A percentile compares a stretch with the other conserved stretches of the same genome.
phyloP scores from a whole-genome alignment of 2,113 vertebrate species.

The Uria aalge region DNA sequence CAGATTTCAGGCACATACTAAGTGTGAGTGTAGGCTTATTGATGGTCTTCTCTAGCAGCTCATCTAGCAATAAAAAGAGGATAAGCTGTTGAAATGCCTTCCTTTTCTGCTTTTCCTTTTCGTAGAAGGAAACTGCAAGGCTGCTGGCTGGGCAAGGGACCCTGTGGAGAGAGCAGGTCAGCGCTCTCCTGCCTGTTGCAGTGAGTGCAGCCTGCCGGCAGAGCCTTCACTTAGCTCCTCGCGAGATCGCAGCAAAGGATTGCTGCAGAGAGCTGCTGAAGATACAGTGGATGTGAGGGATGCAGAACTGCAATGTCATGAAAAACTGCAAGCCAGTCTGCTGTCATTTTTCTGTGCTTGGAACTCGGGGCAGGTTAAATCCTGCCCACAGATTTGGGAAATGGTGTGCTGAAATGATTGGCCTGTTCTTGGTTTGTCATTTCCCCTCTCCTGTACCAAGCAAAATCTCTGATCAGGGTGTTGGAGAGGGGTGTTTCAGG shows the following conservation, averaged over 20 bases:
- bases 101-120: neutral
- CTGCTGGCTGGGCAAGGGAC: neutral
- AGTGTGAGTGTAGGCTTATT: neutral
- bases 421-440: neutral
- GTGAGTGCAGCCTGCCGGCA: fast-evolving
- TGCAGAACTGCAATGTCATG: neutral
- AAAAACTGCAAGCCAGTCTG: neutral
- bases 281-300: neutral
- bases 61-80: neutral
- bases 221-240: neutral
- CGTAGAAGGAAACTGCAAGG: neutral
- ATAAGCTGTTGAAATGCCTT: neutral
- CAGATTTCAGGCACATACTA: fast-evolving
- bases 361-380: neutral
- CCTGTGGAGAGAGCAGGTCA: neutral
- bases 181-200: neutral
- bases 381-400: neutral
- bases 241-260: neutral
- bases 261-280: neutral
- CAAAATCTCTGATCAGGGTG: neutral
- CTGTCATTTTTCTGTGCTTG: neutral
- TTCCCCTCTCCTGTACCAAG: neutral
- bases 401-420: neutral
- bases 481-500: neutral
- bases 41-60: neutral